A percentile compares a stretch with the other conserved stretches of the same genome.
Conservation (phyloP, 2,888 invertebrate genomes). For the Melipona beecheii region DNA sequence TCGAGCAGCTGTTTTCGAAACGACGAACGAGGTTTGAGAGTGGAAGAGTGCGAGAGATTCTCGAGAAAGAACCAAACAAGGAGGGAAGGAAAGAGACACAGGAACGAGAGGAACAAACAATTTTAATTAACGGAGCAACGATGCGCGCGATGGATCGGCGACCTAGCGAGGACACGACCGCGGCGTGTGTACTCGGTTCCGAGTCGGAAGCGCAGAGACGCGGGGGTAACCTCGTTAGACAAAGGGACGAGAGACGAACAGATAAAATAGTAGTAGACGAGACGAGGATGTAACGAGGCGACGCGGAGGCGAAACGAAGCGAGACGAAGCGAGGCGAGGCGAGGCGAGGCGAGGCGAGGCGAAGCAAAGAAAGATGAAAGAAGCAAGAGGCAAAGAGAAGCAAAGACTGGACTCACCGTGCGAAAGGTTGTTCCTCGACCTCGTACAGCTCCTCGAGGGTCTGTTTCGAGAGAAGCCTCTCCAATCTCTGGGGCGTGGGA, state of each 20-base stretch:
- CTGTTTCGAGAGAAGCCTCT: conserved; percentile 83
- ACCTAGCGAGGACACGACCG: conserved; percentile 59
- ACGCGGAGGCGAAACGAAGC: neutral
- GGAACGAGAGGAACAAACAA: neutral
- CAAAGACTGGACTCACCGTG: conserved; percentile 76
- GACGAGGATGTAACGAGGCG: neutral
- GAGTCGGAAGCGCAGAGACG: conserved; percentile 47
- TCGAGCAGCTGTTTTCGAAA: too few relatives aligned
- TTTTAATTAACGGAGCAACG: conserved; percentile 47
- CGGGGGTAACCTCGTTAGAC: conserved; percentile 49
- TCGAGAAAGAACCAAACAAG: neutral
- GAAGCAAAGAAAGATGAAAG: neutral
- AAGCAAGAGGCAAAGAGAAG: neutral
- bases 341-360: too few relatives aligned
- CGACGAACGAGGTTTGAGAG: too few relatives aligned
- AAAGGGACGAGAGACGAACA: conserved; percentile 25
- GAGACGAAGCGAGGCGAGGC: neutral
- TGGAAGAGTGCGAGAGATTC: neutral
- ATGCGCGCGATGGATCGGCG: conserved; percentile 41
- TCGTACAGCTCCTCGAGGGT: conserved; percentile 83
- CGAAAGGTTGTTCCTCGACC: conserved; percentile 84
- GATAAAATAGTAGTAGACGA: conserved; percentile 11
- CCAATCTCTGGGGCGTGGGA: conserved; percentile 83
- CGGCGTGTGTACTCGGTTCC: neutral
- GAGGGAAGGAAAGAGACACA: neutral